These are phyloP conservation scores for Mastigias papua DNA, from an alignment of 30 jellyfish, hydroid and myxozoan species.

Conservation along the genomic window DNA sequence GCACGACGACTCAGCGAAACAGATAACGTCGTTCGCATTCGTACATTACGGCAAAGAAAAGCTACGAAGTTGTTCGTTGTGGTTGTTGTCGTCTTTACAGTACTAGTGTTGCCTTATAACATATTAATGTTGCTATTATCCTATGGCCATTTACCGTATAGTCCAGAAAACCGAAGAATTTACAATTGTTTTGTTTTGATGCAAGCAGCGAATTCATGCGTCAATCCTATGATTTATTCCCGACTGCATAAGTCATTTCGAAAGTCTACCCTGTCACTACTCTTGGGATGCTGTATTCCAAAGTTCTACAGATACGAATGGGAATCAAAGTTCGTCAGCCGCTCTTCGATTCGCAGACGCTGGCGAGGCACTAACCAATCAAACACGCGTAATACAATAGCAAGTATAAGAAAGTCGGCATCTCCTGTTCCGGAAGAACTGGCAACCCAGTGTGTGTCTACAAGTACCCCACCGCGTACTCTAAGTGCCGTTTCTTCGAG, in stretches of 20 bases:
- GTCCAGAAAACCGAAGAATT: background rate
- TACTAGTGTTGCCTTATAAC: constrained; percentile 83
- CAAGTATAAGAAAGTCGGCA: constrained; percentile 41
- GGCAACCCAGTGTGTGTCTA: background rate
- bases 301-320: constrained; percentile 69
- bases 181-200: constrained; percentile 58
- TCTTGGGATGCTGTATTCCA: constrained; percentile 82
- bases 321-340: constrained; percentile 73
- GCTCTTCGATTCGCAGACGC: constrained; percentile 49
- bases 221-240: constrained; percentile 91
- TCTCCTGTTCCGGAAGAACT: constrained; percentile 45
- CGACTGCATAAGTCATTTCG: constrained; percentile 91
- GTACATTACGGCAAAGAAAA: constrained; percentile 71
- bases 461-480: constrained; percentile 58
- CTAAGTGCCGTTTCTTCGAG: constrained; percentile 46
- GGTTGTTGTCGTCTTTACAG: constrained; percentile 72
- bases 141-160: background rate
- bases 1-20: constrained; percentile 76
- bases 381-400: constrained; percentile 45
- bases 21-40: constrained; percentile 68
- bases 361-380: constrained; percentile 57
- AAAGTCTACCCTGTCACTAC: constrained; percentile 50
- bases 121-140: constrained; percentile 53
- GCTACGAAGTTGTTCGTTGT: constrained; percentile 81
- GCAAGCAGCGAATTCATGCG: constrained; percentile 84